These are phyloP conservation scores for Chelidonichthys spinosus DNA, from an alignment of 2,797 vertebrate species.

Conservation along the genomic window DNA sequence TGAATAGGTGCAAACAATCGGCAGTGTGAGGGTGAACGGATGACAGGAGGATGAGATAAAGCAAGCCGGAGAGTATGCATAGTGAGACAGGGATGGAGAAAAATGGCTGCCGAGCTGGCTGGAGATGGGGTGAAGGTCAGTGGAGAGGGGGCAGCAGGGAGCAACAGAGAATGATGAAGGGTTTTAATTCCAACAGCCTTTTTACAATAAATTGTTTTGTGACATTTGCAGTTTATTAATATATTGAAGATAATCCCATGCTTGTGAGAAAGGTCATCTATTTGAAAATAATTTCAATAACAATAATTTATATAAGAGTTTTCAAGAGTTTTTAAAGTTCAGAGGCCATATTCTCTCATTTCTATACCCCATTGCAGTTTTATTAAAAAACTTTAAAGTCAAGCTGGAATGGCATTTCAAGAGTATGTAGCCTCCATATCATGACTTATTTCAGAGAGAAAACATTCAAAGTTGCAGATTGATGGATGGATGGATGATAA, in stretches of 20 bases:
- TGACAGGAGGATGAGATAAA: constrained; percentile 49
- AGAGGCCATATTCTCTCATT: background rate
- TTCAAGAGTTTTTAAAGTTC: constrained; percentile 3
- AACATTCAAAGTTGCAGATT: no score
- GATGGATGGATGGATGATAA: no score
- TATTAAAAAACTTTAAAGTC: no score
- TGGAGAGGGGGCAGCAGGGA: background rate
- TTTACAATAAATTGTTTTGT: constrained; percentile 28
- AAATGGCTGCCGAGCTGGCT: constrained; percentile 20
- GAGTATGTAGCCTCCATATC: no score
- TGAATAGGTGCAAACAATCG: constrained; percentile 78
- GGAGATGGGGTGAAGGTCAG: constrained; percentile 56
- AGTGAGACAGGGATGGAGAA: constrained; percentile 12
- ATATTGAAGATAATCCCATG: constrained; percentile 23
- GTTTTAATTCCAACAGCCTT: constrained; percentile 26
- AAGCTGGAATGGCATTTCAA: no score
- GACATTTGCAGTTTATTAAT: constrained; percentile 27
- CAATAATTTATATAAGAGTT: constrained; percentile 17
- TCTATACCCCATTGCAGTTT: background rate
- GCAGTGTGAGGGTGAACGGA: constrained; percentile 54
- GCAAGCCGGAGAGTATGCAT: constrained; percentile 22
- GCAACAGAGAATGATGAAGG: constrained; percentile 20
- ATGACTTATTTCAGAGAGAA: no score
- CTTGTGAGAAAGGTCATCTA: constrained; percentile 15
- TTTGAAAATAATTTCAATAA: constrained; percentile 15